A percentile compares a stretch with the other conserved stretches of the same genome.
Evolutionary conservation across 2,888 invertebrate species (phyloP).

Genomic region (Drosophila algonquin): DNA sequence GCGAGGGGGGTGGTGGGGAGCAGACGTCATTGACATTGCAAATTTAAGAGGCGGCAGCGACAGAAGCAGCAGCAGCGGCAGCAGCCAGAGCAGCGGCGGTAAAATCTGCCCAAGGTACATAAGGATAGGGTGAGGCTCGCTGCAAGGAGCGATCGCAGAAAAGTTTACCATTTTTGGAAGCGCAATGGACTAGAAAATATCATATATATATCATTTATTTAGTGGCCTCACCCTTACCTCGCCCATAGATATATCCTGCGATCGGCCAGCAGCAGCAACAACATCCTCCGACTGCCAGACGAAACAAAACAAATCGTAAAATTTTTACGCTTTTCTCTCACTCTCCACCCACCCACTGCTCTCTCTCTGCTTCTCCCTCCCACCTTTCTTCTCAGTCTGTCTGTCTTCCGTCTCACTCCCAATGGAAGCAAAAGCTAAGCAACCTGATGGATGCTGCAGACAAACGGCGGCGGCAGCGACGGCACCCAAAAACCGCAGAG

Average conservation of each 20-base stretch:
- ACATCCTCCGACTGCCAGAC: conserved; percentile 20
- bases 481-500: conserved; percentile 17
- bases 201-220: too few species aligned
- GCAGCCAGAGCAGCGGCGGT: neutral
- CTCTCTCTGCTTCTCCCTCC: neutral
- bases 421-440: conserved; percentile 23
- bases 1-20: conserved; percentile 16
- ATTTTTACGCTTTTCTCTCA: conserved; percentile 34
- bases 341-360: neutral
- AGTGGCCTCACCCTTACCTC: conserved; percentile 5
- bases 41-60: conserved; percentile 52
- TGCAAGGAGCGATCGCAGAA: neutral
- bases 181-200: neutral
- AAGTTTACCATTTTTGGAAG: neutral
- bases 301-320: conserved; percentile 78
- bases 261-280: neutral
- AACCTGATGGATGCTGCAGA: conserved; percentile 62
- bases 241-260: neutral
- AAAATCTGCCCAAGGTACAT: neutral
- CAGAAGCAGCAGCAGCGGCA: conserved; percentile 11
- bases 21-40: conserved; percentile 74
- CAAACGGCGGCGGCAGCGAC: conserved; percentile 12
- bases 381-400: neutral
- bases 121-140: neutral
- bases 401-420: conserved; percentile 1